These are phyloP conservation scores for Porites divaricata DNA, from an alignment of 92 coral and sea anemone species.

Conservation along the genomic window DNA sequence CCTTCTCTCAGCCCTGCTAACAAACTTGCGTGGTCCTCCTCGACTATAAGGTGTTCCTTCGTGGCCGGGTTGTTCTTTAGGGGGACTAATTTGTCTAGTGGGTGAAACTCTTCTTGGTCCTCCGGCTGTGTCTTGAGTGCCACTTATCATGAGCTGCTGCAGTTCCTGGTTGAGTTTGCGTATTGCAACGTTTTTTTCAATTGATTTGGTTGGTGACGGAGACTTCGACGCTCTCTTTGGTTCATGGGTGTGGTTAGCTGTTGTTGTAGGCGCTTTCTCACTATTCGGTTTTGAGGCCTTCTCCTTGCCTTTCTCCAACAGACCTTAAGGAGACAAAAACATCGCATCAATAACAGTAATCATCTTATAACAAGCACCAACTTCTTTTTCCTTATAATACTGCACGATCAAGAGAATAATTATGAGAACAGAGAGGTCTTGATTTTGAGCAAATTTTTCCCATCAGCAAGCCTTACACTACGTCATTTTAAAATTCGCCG, in stretches of 20 bases:
- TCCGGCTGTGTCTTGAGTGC: slow-evolving; percentile 17
- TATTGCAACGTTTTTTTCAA: slow-evolving; percentile 22
- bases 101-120: slow-evolving; percentile 2
- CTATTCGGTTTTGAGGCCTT: neutral
- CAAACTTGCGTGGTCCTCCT: slow-evolving; percentile 26
- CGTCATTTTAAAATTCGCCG: too few species aligned
- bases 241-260: slow-evolving; percentile 12
- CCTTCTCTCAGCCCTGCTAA: slow-evolving; percentile 39
- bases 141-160: slow-evolving; percentile 29
- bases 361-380: neutral
- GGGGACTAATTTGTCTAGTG: slow-evolving; percentile 24
- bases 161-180: slow-evolving; percentile 45
- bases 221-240: slow-evolving; percentile 4
- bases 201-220: slow-evolving; percentile 23
- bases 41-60: slow-evolving; percentile 43
- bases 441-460: too few species aligned
- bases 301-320: slow-evolving; percentile 11
- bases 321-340: neutral
- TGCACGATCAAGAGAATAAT: too few species aligned
- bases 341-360: neutral
- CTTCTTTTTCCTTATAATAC: too few species aligned
- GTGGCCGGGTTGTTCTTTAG: slow-evolving; percentile 15
- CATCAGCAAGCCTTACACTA: too few species aligned
- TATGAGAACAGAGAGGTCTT: too few species aligned
- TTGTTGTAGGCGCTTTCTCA: neutral